Percentiles rank a stretch among this genome's conserved stretches.
phyloP scores from a whole-genome alignment of 2,797 vertebrate species.

The Fratercula arctica region DNA sequence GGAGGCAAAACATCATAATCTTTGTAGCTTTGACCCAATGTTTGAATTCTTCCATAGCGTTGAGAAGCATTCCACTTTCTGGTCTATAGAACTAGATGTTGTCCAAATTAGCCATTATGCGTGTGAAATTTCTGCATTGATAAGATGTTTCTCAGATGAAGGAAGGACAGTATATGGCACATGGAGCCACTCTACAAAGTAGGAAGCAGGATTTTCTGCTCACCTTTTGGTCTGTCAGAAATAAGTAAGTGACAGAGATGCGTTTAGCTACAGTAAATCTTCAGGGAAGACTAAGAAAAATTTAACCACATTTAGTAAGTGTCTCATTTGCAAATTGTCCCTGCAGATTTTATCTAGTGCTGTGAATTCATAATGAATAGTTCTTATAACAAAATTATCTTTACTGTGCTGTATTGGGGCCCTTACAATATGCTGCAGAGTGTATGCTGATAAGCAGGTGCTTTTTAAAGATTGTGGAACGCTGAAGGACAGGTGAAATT shows the following conservation, averaged over 20 bases:
- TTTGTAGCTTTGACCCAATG: neutral
- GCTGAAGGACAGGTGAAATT: neutral
- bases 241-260: neutral
- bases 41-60: neutral
- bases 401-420: neutral
- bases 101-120: neutral
- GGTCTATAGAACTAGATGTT: neutral
- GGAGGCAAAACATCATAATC: neutral
- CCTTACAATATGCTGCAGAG: neutral
- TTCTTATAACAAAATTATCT: neutral
- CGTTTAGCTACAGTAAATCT: neutral
- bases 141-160: neutral
- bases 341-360: conserved; percentile 22
- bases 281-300: neutral
- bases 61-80: neutral
- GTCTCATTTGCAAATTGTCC: conserved; percentile 4
- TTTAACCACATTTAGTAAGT: neutral
- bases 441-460: conserved; percentile 22
- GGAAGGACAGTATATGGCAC: neutral
- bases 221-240: neutral
- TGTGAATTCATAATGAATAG: neutral
- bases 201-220: neutral
- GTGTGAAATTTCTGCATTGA: rapidly evolving
- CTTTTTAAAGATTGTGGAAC: conserved; percentile 7
- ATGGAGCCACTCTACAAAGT: neutral